A percentile compares a stretch with the other conserved stretches of the same genome.
Evolutionary conservation across 1,140 invertebrate genomes (phyloP).

Genomic region (Aleiodes sp.): DNA sequence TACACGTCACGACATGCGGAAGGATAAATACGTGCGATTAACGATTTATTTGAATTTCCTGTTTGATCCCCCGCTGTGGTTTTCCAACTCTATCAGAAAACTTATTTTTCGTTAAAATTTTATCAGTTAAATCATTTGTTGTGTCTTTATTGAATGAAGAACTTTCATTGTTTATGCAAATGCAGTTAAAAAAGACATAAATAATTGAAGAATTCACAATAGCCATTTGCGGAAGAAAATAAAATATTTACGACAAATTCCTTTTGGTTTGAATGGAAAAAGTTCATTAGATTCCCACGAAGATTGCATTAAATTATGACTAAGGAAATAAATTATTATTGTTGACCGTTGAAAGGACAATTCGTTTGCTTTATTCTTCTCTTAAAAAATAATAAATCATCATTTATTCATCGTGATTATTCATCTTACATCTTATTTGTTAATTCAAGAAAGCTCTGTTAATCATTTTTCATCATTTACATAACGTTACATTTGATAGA

Average conservation of each 20-base stretch:
- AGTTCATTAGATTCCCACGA: no score
- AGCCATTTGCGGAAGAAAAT: no score
- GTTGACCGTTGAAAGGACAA: conserved; percentile 12
- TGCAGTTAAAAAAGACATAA: no score
- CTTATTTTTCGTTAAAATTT: background rate
- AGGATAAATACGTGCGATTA: conserved; percentile 59
- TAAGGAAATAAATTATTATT: conserved; percentile 2
- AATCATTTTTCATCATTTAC: background rate
- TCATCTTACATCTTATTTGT: background rate
- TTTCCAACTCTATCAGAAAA: conserved; percentile 10
- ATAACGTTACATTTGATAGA: conserved; percentile 4
- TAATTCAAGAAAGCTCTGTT: background rate
- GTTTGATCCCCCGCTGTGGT: conserved; percentile 39
- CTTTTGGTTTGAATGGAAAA: no score
- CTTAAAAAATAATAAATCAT: conserved; percentile 3
- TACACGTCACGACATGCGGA: conserved; percentile 44
- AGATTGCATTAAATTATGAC: no score
- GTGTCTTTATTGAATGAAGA: no score
- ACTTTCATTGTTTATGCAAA: no score
- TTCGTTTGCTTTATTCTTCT: background rate
- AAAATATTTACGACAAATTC: no score
- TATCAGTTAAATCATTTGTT: background rate
- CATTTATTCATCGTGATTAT: conserved; percentile 8
- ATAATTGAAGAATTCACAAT: no score
- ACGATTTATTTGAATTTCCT: conserved; percentile 62